Conservation (phyloP, 2,888 invertebrate genomes). For the Volucella inflata region DNA sequence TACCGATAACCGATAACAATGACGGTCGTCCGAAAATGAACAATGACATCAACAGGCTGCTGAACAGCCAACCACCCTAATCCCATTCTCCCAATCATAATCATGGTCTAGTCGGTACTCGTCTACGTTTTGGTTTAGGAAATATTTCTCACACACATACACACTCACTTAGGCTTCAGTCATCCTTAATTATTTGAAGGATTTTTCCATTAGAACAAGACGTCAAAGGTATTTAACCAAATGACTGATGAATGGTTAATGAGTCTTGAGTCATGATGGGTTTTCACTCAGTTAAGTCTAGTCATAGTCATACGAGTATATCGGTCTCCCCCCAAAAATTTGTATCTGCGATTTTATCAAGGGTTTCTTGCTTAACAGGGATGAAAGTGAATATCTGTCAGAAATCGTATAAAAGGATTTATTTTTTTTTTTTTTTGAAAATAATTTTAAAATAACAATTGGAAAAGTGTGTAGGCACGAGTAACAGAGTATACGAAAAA, state of each 20-base stretch:
- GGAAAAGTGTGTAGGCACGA: too few relatives aligned
- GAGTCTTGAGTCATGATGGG: constrained; percentile 76
- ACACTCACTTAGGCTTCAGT: constrained; percentile 34
- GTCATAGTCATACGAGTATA: too few relatives aligned
- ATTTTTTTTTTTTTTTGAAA: too few relatives aligned
- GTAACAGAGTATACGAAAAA: too few relatives aligned
- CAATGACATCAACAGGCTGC: constrained; percentile 74
- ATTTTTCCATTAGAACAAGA: constrained; percentile 68
- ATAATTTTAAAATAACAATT: too few relatives aligned
- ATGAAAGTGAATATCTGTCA: too few relatives aligned
- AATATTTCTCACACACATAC: not conserved
- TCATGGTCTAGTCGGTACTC: constrained; percentile 18
- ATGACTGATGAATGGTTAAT: constrained; percentile 81
- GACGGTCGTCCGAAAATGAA: constrained; percentile 60
- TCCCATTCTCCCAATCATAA: constrained; percentile 35
- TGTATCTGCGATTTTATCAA: not conserved
- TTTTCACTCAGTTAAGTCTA: constrained; percentile 16
- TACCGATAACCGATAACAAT: constrained; percentile 19
- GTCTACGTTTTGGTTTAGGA: constrained; percentile 46
- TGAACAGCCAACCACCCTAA: constrained; percentile 47
- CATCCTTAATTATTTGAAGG: constrained; percentile 66
- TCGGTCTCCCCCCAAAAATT: not conserved
- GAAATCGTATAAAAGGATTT: too few relatives aligned
- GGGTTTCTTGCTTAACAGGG: not conserved
- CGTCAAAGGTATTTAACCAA: constrained; percentile 79